Evolutionary conservation across 2,888 invertebrate genomes (phyloP), one percentile per base, ranked within the genome.

Genomic region (Rhimphoctona megacephalus): DNA sequence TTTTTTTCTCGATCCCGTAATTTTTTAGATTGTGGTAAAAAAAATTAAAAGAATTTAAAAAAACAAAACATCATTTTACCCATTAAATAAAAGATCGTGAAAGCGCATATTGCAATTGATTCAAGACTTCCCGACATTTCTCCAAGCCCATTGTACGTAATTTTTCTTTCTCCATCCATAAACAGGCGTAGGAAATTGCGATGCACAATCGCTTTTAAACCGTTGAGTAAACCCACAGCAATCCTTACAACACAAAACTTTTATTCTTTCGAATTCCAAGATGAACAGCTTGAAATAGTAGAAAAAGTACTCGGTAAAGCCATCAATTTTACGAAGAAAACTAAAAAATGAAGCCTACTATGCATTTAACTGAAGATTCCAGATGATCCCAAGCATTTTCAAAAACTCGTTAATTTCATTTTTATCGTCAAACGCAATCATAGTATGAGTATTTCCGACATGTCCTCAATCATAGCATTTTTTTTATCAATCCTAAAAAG

Each of bases 401-500:
- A 17, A 61, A 61, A 30, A 61, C 14, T 61, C 61, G 14, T 61
- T 30, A 17, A 61, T 61, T 61, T 30, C 30, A 30, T 61, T 30
- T 30, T 30, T 61, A 30, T 61, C 61, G 14, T 2, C 17, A 25
- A 17, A 30, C 30, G 30, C 30, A 61, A 61, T 61, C 61, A 30
- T 17, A 30, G 61, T 57, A 61, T n/a, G 22, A 30, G 33, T 30
- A 30, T 57, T 39, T 69, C 70, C 69, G 64, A 57, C 43, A 8
- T 67, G 73, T 67, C 6, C 33, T 66, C 25, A 66, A 30, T 54
- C 43, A 64, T 30, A n/a, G 5, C 0, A 54, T 54, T 61, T 77
- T 76, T 46, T 77, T 73, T 73, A 64, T 73, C 72, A 54, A 74
- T 66, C 77, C 81, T 76, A 85, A 69, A 81, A 54, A 81, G 81